phyloP scores from a whole-genome alignment of 1,140 invertebrate species.

The Chironomus striatipennis region DNA sequence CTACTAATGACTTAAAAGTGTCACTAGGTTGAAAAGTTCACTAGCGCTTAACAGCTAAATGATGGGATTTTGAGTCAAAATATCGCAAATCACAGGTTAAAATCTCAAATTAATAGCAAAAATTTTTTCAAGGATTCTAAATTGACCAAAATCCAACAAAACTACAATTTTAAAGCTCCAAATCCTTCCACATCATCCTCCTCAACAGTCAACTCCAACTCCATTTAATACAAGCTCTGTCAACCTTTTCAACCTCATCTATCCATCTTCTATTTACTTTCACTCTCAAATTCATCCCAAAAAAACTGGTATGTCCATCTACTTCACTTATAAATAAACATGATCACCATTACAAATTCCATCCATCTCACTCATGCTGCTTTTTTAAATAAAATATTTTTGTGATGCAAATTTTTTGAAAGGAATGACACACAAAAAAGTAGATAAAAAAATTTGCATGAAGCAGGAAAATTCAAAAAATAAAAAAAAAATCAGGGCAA shows the following conservation, averaged over 20 bases:
- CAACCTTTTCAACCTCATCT: background rate
- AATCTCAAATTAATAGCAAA: no score
- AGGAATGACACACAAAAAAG: background rate
- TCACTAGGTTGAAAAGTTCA: no score
- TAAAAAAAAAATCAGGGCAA: background rate
- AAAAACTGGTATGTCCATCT: background rate
- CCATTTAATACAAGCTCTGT: no score
- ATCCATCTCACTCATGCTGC: background rate
- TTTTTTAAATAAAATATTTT: background rate
- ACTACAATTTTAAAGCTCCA: no score
- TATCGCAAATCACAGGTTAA: no score
- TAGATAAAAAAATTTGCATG: background rate
- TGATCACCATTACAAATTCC: background rate
- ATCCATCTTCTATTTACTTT: slow-evolving; percentile 1
- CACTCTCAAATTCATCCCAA: background rate
- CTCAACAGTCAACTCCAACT: no score
- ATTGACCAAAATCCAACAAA: no score
- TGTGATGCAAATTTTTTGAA: background rate
- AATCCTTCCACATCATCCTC: no score
- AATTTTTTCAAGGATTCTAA: no score
- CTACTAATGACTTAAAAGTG: no score
- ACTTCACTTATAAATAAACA: background rate
- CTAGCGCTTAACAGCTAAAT: no score
- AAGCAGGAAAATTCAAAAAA: background rate
- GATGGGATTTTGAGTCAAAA: no score